Evolutionary conservation across 2,113 vertebrate species (phyloP).

Genomic region (Dipodomys stephensi): DNA sequence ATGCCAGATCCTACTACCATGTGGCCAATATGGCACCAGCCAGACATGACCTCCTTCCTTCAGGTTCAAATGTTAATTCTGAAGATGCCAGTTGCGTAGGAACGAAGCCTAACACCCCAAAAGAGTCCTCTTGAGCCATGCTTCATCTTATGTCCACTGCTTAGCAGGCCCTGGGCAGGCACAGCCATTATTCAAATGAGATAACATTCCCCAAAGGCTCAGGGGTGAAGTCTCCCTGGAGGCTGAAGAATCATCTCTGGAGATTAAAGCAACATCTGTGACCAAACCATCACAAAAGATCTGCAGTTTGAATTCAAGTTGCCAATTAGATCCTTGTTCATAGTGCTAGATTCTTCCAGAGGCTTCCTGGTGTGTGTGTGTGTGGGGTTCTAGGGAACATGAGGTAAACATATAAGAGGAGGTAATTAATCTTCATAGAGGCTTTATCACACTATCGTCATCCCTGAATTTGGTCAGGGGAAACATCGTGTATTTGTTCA

Average conservation of each 20-base stretch:
- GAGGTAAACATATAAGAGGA: not conserved
- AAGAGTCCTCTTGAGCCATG: slow-evolving; percentile 46
- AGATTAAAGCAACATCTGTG: slow-evolving; percentile 69
- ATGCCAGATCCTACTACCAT: no score
- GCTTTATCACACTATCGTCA: slow-evolving; percentile 52
- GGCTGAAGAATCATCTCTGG: slow-evolving; percentile 60
- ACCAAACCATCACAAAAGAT: slow-evolving; percentile 58
- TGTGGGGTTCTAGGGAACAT: not conserved
- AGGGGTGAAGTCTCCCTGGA: slow-evolving; percentile 50
- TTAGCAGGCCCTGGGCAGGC: slow-evolving; percentile 56
- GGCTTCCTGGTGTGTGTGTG: not conserved
- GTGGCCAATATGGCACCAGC: no score
- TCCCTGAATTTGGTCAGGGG: not conserved
- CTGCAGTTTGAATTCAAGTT: slow-evolving; percentile 67
- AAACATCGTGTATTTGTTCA: not conserved
- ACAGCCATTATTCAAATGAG: slow-evolving; percentile 72
- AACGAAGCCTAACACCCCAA: slow-evolving; percentile 16
- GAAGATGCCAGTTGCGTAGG: slow-evolving; percentile 52
- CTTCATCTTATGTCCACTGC: slow-evolving; percentile 34
- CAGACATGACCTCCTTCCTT: no score
- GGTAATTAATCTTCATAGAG: slow-evolving; percentile 66
- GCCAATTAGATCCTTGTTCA: slow-evolving; percentile 77
- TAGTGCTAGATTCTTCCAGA: slow-evolving; percentile 53
- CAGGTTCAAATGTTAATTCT: not conserved
- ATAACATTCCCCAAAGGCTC: slow-evolving; percentile 58